Conservation (phyloP, 2,113 vertebrate genomes). For the Rhineura floridana region DNA sequence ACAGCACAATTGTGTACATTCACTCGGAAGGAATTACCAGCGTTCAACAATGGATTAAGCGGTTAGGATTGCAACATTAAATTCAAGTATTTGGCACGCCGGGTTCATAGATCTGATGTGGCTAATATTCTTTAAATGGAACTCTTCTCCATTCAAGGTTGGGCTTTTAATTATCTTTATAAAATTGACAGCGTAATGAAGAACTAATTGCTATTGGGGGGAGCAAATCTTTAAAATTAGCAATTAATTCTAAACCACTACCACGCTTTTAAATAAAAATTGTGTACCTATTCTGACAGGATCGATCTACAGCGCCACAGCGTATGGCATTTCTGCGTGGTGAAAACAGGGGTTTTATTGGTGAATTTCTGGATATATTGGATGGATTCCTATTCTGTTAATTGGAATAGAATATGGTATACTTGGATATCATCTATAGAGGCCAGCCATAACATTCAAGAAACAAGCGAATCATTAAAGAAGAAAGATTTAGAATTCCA, state of each 20-base stretch:
- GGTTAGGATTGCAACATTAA: neutral
- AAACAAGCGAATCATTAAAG: neutral
- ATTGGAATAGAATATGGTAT: too few species aligned
- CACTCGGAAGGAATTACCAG: neutral
- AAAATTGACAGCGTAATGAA: neutral
- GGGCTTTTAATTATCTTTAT: neutral
- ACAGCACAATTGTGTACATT: neutral
- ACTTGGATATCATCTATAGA: neutral
- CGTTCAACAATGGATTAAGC: neutral
- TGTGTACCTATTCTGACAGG: neutral
- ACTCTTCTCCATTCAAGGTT: neutral
- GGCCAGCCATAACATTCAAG: neutral
- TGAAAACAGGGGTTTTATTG: too few species aligned
- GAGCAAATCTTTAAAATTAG: neutral
- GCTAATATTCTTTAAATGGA: neutral
- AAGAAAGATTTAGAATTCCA: neutral
- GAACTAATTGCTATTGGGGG: neutral
- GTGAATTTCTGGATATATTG: too few species aligned
- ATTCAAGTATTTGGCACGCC: neutral
- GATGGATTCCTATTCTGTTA: too few species aligned
- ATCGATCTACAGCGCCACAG: neutral
- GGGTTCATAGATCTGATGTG: neutral
- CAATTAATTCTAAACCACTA: neutral
- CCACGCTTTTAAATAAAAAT: too few species aligned
- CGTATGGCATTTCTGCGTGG: neutral